Percentiles rank a stretch among this genome's conserved stretches.
These are phyloP conservation scores for Nycticebus coucang DNA, from an alignment of 2,113 vertebrate species.

Conservation along the genomic window DNA sequence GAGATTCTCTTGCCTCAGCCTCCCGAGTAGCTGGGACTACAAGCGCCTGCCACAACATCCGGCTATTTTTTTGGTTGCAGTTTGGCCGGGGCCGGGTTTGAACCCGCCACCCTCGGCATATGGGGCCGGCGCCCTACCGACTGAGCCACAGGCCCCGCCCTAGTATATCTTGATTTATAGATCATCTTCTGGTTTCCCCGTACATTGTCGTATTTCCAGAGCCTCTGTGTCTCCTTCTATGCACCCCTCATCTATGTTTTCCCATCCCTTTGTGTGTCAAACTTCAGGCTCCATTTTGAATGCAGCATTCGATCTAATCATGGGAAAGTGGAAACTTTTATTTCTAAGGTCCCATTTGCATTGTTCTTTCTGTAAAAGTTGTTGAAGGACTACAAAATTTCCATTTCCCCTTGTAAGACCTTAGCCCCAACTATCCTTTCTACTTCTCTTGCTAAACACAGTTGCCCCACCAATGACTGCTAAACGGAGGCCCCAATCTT, in stretches of 20 bases:
- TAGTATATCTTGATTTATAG: no score
- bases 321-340: neutral
- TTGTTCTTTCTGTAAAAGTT: slow-evolving; percentile 5
- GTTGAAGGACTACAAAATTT: neutral
- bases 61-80: no score
- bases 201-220: neutral
- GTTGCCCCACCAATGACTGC: neutral
- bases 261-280: neutral
- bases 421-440: neutral
- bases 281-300: neutral
- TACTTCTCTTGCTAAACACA: neutral
- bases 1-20: no score
- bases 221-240: neutral
- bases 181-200: neutral
- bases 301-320: neutral
- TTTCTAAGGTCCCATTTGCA: neutral
- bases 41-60: no score
- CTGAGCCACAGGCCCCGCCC: no score
- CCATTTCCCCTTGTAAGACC: neutral
- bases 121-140: no score
- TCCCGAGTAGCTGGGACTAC: no score
- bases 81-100: no score
- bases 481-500: neutral
- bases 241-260: neutral
- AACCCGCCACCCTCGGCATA: no score